Percentiles rank a stretch among this genome's conserved stretches.
phyloP scores from a whole-genome alignment of 2,888 invertebrate genomes.

The Eucera pruinosa region DNA sequence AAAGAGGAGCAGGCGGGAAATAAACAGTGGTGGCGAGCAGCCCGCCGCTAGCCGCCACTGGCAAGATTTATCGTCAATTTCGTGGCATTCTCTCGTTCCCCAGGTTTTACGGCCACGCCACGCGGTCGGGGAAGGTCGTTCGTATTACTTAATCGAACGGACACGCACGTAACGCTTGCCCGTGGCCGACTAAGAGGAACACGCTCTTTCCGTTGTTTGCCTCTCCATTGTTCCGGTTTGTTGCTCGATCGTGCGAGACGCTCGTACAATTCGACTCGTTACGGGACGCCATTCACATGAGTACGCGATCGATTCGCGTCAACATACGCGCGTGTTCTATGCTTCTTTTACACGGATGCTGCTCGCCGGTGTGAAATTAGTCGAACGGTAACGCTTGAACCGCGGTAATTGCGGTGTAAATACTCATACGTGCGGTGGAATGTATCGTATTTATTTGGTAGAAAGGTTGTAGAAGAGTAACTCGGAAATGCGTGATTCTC shows the following conservation, averaged over 20 bases:
- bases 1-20: too few species aligned
- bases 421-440: not conserved
- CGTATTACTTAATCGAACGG: constrained; percentile 55
- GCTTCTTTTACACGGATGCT: not conserved
- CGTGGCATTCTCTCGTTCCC: constrained; percentile 42
- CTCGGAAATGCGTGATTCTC: too few species aligned
- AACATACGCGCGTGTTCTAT: not conserved
- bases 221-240: constrained; percentile 9
- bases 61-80: constrained; percentile 60
- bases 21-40: constrained; percentile 40
- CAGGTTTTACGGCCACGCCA: constrained; percentile 42
- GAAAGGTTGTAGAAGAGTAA: not conserved
- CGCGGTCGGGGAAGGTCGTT: constrained; percentile 44
- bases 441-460: constrained; percentile 2
- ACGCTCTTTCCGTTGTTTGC: constrained; percentile 6
- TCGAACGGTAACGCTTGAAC: not conserved
- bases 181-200: constrained; percentile 3
- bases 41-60: not conserved
- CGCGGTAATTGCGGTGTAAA: not conserved
- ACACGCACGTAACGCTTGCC: constrained; percentile 32
- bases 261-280: constrained; percentile 16
- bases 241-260: constrained; percentile 37
- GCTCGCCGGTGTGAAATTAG: not conserved
- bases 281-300: not conserved
- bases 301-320: constrained; percentile 4